Evolutionary conservation across 2,113 vertebrate species (phyloP), one percentile per base, ranked within the genome.

Genomic region (Gobius niger): DNA sequence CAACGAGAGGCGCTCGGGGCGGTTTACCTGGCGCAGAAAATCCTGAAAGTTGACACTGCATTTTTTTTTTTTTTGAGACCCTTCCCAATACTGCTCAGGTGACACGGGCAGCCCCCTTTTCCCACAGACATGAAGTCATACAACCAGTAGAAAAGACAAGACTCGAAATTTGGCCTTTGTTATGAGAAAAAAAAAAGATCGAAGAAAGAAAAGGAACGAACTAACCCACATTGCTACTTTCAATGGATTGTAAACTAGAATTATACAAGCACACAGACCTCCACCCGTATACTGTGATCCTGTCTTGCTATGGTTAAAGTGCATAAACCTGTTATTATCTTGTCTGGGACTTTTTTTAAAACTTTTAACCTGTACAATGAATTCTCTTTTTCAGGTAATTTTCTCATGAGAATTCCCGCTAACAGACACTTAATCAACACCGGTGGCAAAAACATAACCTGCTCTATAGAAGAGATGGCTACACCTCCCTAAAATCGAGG

Each of bases 21-120:
- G 77, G 75, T 60, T 34, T 68, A 76, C 75, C 70, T 65, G 65
- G 86, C 62, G 62, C 62, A 40, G 57, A 78, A 54, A 56, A 51
- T 59, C 59, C 81, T 60, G 80, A 64, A 68, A 82, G 57, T 65
- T 46, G 87, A 91, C 69, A 90, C 77, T 67, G 19, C 65, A 83
- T 80, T 68, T 66, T 73, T 60, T 15, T 40, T 40, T 34, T 57
- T 68, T 81, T 82, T 69, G 78, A 60, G 52, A 19, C 34, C 47
- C 24, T 47, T 46, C 61, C 47, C 42, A 18, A 7, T 13, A 2
- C 63, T 42, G 83, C 83, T 87, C 82, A 68, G 78, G 77, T 83
- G 76, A 82, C 66, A 4, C 11, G 60, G 90, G 83, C 73, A 84
- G 60, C 68, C 84, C 89, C 82, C 53, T 65, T 60, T 79, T 70